Evolutionary conservation across 1,140 invertebrate species (phyloP).

Genomic region (Neodiprion lecontei): DNA sequence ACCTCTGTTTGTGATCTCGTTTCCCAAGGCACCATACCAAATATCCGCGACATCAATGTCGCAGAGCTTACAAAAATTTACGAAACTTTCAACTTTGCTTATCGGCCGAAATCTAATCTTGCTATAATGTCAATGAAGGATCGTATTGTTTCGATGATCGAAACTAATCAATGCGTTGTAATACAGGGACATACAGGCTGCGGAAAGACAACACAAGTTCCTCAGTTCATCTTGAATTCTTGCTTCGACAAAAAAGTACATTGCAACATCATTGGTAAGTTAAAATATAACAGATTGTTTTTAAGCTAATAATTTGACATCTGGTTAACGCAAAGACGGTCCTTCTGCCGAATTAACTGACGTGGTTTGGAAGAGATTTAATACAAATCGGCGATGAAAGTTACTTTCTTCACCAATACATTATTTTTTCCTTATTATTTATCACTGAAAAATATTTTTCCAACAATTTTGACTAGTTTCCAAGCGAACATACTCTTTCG

Average conservation of each 20-base stretch:
- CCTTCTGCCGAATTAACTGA: conserved; percentile 1
- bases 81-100: conserved; percentile 45
- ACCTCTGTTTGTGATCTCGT: conserved; percentile 36
- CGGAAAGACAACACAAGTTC: conserved; percentile 84
- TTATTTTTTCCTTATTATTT: conserved; percentile 13
- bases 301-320: too few relatives aligned
- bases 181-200: conserved; percentile 90
- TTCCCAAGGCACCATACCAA: conserved; percentile 41
- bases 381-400: not conserved
- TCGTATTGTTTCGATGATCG: conserved; percentile 69
- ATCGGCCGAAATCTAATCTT: conserved; percentile 36
- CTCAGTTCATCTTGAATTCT: conserved; percentile 86
- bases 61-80: conserved; percentile 45
- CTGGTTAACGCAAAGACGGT: too few relatives aligned
- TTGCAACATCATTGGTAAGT: conserved; percentile 76
- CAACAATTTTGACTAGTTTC: too few relatives aligned
- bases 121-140: conserved; percentile 37
- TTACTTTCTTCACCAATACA: not conserved
- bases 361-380: conserved; percentile 4
- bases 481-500: too few relatives aligned
- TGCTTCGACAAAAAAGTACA: conserved; percentile 64
- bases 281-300: too few relatives aligned
- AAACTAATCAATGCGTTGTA: conserved; percentile 74
- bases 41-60: conserved; percentile 24
- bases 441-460: conserved; percentile 10